These are phyloP conservation scores for Psylliodes chrysocephalus DNA, from an alignment of 2,888 invertebrate genomes.

Conservation along the genomic window DNA sequence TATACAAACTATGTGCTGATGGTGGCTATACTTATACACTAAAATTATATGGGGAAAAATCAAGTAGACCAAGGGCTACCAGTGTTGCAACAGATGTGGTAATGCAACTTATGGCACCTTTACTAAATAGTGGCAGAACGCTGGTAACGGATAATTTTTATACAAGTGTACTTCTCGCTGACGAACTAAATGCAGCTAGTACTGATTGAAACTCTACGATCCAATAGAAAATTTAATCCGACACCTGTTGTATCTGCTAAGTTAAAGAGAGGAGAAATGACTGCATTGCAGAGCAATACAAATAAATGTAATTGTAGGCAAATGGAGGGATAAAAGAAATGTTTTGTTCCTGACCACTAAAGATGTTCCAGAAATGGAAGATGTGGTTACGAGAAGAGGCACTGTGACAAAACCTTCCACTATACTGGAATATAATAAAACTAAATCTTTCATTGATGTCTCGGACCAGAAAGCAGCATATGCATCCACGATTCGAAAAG, in stretches of 20 bases:
- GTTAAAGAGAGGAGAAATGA: neutral
- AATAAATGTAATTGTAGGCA: constrained; percentile 8
- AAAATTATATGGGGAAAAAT: constrained; percentile 8
- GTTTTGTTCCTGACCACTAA: neutral
- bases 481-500: constrained; percentile 9
- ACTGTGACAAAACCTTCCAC: too few relatives aligned
- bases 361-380: constrained; percentile 3
- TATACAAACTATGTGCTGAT: neutral
- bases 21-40: neutral
- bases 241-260: too few relatives aligned
- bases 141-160: constrained; percentile 13
- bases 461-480: constrained; percentile 29
- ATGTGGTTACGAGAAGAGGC: neutral
- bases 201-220: constrained; percentile 12
- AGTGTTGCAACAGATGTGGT: too few relatives aligned
- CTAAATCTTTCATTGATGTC: too few relatives aligned
- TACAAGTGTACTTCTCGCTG: constrained; percentile 3
- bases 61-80: neutral
- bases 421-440: constrained; percentile 25
- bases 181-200: constrained; percentile 3
- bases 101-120: constrained; percentile 6
- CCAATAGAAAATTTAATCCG: too few relatives aligned
- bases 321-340: too few relatives aligned
- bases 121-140: constrained; percentile 1
- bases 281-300: constrained; percentile 5